Evolutionary conservation across 2,888 invertebrate species (phyloP).

Genomic region (Melipona beecheii): DNA sequence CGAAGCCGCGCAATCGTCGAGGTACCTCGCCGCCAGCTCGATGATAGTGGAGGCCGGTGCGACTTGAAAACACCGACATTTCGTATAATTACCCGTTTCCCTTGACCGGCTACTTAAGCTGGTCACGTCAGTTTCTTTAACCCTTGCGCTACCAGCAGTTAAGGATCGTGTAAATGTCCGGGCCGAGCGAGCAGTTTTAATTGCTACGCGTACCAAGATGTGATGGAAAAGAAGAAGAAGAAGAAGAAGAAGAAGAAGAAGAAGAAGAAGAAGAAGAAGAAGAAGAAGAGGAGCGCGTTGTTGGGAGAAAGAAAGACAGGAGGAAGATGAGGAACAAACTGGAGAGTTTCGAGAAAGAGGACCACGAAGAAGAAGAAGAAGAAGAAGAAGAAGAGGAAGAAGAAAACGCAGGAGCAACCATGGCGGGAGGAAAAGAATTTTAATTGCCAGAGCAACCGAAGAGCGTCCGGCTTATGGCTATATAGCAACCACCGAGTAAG

Average conservation of each 20-base stretch:
- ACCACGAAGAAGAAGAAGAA: conserved; percentile 28
- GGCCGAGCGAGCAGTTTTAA: conserved; percentile 66
- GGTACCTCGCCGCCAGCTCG: conserved; percentile 22
- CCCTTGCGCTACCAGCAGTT: conserved; percentile 71
- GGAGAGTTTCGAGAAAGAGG: conserved; percentile 39
- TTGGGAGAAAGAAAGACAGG: background rate
- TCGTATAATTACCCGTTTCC: conserved; percentile 73
- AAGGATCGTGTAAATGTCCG: conserved; percentile 73
- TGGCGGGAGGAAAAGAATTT: conserved; percentile 80
- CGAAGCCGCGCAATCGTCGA: conserved; percentile 54
- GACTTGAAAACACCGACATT: conserved; percentile 67
- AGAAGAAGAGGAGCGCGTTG: conserved; percentile 26
- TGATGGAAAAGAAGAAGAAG: conserved; percentile 39
- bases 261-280: conserved; percentile 26
- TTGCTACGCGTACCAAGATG: conserved; percentile 67
- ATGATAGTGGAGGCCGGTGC: conserved; percentile 48
- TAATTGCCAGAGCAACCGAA: conserved; percentile 79
- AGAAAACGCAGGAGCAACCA: conserved; percentile 71
- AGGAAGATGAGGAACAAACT: conserved; percentile 59
- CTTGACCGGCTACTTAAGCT: conserved; percentile 73
- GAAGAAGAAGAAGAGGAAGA: conserved; percentile 63
- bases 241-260: conserved; percentile 32
- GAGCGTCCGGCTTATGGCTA: conserved; percentile 74
- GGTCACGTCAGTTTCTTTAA: conserved; percentile 70
- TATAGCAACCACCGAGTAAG: conserved; percentile 75